These are phyloP conservation scores for Berghia stephanieae DNA, from an alignment of 1,140 invertebrate species.

Conservation along the genomic window DNA sequence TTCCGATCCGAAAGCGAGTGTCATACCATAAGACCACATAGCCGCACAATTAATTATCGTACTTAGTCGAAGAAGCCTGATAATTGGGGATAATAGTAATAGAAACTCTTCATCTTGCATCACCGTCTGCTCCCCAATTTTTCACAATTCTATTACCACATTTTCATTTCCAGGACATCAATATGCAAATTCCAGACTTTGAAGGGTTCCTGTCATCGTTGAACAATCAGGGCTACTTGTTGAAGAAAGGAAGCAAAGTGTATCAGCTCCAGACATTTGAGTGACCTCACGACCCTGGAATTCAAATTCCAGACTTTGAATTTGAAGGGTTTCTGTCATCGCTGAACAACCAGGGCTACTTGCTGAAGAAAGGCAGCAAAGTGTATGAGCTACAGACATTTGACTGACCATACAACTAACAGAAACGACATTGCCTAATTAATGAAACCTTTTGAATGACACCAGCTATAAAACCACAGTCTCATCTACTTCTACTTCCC, in stretches of 20 bases:
- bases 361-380: conserved; percentile 84
- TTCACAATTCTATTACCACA: not conserved
- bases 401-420: too few relatives aligned
- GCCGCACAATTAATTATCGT: too few relatives aligned
- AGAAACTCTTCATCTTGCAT: too few relatives aligned
- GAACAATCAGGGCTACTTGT: conserved; percentile 85
- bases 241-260: conserved; percentile 82
- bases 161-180: conserved; percentile 68
- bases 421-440: too few relatives aligned
- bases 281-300: conserved; percentile 73
- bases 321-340: conserved; percentile 76
- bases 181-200: conserved; percentile 73
- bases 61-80: too few relatives aligned
- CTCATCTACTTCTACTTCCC: too few relatives aligned
- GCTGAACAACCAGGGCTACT: conserved; percentile 84
- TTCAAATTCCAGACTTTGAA: conserved; percentile 72
- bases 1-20: too few relatives aligned
- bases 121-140: not conserved
- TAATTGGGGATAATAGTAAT: too few relatives aligned
- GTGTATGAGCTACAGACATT: conserved; percentile 76
- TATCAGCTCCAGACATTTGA: conserved; percentile 75
- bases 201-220: conserved; percentile 77
- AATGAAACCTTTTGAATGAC: too few relatives aligned
- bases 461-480: too few relatives aligned
- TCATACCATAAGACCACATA: too few relatives aligned